Percentiles rank a stretch among this genome's conserved stretches.
These are phyloP conservation scores for Alcis repandata DNA, from an alignment of 2,888 invertebrate genomes.

Conservation along the genomic window DNA sequence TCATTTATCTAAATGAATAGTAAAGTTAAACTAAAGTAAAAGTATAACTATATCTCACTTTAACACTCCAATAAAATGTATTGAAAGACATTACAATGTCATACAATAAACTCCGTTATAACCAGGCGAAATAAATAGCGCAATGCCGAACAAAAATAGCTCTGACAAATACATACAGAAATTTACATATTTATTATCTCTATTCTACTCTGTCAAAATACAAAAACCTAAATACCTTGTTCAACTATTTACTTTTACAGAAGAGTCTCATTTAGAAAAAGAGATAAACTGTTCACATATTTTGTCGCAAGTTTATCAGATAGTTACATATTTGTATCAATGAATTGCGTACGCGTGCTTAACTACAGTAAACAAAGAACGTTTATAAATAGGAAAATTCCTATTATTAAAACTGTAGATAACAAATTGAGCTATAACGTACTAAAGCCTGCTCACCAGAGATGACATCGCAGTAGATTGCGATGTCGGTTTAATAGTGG, in stretches of 20 bases:
- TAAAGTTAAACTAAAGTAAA: too few relatives aligned
- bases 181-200: background rate
- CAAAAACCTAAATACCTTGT: background rate
- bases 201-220: background rate
- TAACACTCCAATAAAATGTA: too few relatives aligned
- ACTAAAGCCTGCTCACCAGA: too few relatives aligned
- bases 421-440: slow-evolving; percentile 32
- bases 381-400: slow-evolving; percentile 82
- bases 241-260: background rate
- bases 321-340: slow-evolving; percentile 58
- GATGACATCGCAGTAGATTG: too few relatives aligned
- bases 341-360: slow-evolving; percentile 63
- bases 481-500: too few relatives aligned
- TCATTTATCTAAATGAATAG: too few relatives aligned
- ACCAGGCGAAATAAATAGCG: slow-evolving; percentile 14
- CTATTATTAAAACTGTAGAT: slow-evolving; percentile 69
- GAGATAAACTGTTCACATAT: slow-evolving; percentile 10
- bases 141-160: slow-evolving; percentile 43
- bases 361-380: slow-evolving; percentile 60
- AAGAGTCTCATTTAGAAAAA: background rate
- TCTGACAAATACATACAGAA: slow-evolving; percentile 12
- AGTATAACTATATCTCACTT: too few relatives aligned
- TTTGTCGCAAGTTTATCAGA: slow-evolving; percentile 46
- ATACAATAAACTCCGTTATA: slow-evolving; percentile 17
- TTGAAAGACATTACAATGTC: slow-evolving; percentile 1